Evolutionary conservation across 2,113 vertebrate genomes (phyloP).

Genomic region (Notarius quadriscutis): DNA sequence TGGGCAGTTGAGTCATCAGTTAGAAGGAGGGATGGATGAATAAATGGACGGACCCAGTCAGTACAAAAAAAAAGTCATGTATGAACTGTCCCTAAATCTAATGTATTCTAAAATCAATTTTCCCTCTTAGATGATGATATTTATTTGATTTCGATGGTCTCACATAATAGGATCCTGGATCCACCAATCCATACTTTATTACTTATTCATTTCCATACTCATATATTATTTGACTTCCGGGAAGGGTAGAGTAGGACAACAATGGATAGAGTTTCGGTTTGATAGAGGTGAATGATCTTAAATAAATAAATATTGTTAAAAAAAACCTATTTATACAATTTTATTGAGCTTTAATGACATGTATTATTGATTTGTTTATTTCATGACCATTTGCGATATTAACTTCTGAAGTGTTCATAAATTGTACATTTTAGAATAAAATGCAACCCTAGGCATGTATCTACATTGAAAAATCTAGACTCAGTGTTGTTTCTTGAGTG

Average conservation of each 20-base stretch:
- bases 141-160: constrained; percentile 11
- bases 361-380: not conserved
- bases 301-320: not conserved
- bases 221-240: constrained; percentile 6
- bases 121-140: not conserved
- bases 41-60: not conserved
- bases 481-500: not conserved
- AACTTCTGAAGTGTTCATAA: not conserved
- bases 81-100: not conserved
- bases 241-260: constrained; percentile 4
- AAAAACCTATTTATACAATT: not conserved
- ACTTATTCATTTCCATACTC: constrained; percentile 15
- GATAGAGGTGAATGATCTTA: not conserved
- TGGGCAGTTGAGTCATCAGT: too few relatives aligned
- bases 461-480: not conserved
- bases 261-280: not conserved
- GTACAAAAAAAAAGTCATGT: not conserved
- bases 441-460: not conserved
- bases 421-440: not conserved
- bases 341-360: not conserved
- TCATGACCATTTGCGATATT: not conserved
- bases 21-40: not conserved
- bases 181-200: constrained; percentile 19
- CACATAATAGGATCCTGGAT: not conserved
- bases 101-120: not conserved